A percentile compares a stretch with the other conserved stretches of the same genome.
Evolutionary conservation across 2,797 vertebrate genomes (phyloP).

Genomic region (Euthynnus affinis): DNA sequence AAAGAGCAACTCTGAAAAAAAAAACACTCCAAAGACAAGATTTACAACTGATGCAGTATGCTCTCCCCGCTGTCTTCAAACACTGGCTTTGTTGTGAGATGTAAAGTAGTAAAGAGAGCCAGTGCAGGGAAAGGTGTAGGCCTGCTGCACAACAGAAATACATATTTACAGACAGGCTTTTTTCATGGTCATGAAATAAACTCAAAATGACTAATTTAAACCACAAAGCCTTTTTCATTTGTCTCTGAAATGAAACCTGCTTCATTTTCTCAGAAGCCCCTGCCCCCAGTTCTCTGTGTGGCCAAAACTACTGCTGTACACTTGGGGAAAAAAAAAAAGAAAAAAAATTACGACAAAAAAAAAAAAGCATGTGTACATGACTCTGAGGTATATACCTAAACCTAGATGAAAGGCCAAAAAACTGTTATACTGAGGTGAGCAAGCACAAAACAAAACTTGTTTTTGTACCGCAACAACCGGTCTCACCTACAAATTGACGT

Average conservation of each 20-base stretch:
- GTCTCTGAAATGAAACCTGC: slow-evolving; percentile 78
- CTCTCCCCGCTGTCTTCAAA: slow-evolving; percentile 81
- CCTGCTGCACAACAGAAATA: slow-evolving; percentile 73
- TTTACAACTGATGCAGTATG: slow-evolving; percentile 80
- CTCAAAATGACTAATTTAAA: slow-evolving; percentile 87
- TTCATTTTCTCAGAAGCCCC: slow-evolving; percentile 83
- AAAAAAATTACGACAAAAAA: slow-evolving; percentile 63
- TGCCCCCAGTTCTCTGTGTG: slow-evolving; percentile 67
- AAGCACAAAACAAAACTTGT: slow-evolving; percentile 77
- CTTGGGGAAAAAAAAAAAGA: slow-evolving; percentile 44
- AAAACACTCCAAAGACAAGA: slow-evolving; percentile 78
- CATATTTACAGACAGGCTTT: slow-evolving; percentile 79
- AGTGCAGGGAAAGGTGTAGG: slow-evolving; percentile 74
- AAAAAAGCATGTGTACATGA: slow-evolving; percentile 64
- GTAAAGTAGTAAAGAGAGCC: slow-evolving; percentile 63
- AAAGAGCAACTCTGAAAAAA: slow-evolving; percentile 80
- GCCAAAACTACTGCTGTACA: slow-evolving; percentile 68
- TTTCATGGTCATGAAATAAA: slow-evolving; percentile 78
- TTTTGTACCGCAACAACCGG: slow-evolving; percentile 78
- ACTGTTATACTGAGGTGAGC: slow-evolving; percentile 75
- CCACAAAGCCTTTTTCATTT: slow-evolving; percentile 79
- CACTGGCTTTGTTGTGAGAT: slow-evolving; percentile 76
- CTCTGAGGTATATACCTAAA: slow-evolving; percentile 63
- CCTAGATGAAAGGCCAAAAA: slow-evolving; percentile 77
- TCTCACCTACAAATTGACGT: slow-evolving; percentile 71